Evolutionary conservation across 2,113 vertebrate species (phyloP).

Genomic region (Phalacrocorax carbo): DNA sequence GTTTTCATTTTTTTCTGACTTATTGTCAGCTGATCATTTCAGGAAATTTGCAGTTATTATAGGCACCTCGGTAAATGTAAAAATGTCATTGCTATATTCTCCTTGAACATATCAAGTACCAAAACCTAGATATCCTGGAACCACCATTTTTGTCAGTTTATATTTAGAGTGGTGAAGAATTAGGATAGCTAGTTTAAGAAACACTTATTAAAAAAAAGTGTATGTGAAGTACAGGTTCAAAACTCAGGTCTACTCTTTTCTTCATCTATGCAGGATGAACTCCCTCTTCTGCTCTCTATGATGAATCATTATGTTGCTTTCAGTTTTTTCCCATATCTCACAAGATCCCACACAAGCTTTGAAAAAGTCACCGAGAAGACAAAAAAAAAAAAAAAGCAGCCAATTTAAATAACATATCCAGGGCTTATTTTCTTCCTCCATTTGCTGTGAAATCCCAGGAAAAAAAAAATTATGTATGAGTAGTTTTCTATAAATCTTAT

Average conservation of each 20-base stretch:
- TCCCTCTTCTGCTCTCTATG: conserved; percentile 4
- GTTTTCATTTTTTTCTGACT: background rate
- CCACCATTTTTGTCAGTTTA: background rate
- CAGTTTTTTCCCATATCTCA: background rate
- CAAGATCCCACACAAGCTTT: conserved; percentile 8
- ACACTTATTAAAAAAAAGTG: background rate
- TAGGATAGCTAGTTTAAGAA: background rate
- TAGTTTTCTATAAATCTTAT: conserved; percentile 22
- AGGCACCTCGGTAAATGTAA: background rate
- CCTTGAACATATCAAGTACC: background rate
- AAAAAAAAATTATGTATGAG: background rate
- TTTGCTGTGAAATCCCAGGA: conserved; percentile 13
- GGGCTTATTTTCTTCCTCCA: background rate
- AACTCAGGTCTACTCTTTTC: background rate
- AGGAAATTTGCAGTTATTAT: background rate
- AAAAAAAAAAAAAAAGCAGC: background rate
- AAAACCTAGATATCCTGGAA: background rate
- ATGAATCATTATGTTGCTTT: conserved; percentile 51
- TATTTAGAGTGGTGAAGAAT: background rate
- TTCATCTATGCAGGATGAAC: background rate
- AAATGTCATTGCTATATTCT: background rate
- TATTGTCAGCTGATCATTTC: background rate
- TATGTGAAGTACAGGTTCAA: background rate
- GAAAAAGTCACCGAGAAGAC: conserved; percentile 10
- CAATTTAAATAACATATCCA: conserved; percentile 7